Conservation (phyloP, 1,140 invertebrate species). For the Achatina immaculata region DNA sequence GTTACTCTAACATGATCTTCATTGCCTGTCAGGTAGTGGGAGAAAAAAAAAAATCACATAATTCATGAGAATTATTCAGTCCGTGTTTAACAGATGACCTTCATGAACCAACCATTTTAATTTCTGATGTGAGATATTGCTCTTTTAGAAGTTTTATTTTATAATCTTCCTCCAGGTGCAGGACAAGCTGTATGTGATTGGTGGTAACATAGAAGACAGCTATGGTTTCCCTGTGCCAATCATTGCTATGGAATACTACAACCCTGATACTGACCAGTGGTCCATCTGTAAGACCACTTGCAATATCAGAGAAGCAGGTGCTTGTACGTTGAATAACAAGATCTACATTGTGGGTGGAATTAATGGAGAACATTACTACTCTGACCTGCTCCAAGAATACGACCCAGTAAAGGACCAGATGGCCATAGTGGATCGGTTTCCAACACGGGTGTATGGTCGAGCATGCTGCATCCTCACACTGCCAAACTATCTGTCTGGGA, state of each 20-base stretch:
- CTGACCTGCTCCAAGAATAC: conserved; percentile 59
- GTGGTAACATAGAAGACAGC: conserved; percentile 67
- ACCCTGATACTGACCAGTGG: conserved; percentile 62
- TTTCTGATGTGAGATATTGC: no score
- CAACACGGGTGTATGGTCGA: conserved; percentile 60
- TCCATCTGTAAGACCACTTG: conserved; percentile 58
- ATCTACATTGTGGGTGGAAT: conserved; percentile 68
- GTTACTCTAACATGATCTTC: no score
- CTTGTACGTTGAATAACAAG: conserved; percentile 59
- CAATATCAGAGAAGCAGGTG: conserved; percentile 67
- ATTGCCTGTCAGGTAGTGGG: no score
- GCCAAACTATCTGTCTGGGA: conserved; percentile 54
- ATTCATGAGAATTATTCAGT: no score
- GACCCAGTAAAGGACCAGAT: conserved; percentile 56
- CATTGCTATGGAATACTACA: conserved; percentile 63
- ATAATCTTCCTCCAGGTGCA: conserved; percentile 42
- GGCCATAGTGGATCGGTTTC: conserved; percentile 60
- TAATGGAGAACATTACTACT: conserved; percentile 66
- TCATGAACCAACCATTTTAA: no score
- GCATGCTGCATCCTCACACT: conserved; percentile 65
- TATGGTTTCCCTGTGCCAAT: conserved; percentile 66
- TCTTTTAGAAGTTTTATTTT: no score
- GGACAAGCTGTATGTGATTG: conserved; percentile 61
- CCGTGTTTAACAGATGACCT: no score
- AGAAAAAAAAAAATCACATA: no score